Percentiles rank a stretch among this genome's conserved stretches.
phyloP scores from a whole-genome alignment of 2,888 invertebrate genomes.

The Pelosia muscerda region DNA sequence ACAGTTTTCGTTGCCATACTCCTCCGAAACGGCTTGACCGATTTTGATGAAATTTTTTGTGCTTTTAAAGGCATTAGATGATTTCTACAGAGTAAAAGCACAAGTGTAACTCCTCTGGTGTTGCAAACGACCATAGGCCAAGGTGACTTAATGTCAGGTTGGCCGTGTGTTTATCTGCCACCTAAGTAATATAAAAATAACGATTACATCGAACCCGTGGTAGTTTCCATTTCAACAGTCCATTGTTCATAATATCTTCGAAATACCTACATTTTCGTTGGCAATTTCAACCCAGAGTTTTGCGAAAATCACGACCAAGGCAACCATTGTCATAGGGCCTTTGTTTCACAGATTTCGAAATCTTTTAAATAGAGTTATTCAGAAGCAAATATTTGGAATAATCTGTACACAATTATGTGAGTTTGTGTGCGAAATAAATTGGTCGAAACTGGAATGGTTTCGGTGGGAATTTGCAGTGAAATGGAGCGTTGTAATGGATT shows the following conservation, averaged over 20 bases:
- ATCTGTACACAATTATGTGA: constrained; percentile 40
- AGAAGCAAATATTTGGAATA: constrained; percentile 33
- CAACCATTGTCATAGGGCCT: constrained; percentile 36
- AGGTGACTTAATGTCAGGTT: no score
- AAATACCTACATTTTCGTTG: constrained; percentile 38
- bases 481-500: constrained; percentile 16
- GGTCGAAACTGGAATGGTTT: constrained; percentile 18
- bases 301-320: constrained; percentile 20
- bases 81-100: no score
- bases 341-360: constrained; percentile 39
- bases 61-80: no score
- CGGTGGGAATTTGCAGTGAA: constrained; percentile 19
- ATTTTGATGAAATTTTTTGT: no score
- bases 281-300: constrained; percentile 31
- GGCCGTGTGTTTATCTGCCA: no score
- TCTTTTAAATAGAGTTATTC: constrained; percentile 46
- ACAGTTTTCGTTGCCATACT: no score
- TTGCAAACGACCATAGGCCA: no score
- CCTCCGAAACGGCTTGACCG: no score
- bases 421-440: constrained; percentile 28
- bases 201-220: constrained; percentile 13
- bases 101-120: no score
- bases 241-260: constrained; percentile 44
- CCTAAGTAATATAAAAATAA: constrained; percentile 32
- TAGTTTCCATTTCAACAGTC: constrained; percentile 4